These are phyloP conservation scores for Hapalemur alaotrensis DNA, from an alignment of 2,797 vertebrate genomes.

Conservation along the genomic window DNA sequence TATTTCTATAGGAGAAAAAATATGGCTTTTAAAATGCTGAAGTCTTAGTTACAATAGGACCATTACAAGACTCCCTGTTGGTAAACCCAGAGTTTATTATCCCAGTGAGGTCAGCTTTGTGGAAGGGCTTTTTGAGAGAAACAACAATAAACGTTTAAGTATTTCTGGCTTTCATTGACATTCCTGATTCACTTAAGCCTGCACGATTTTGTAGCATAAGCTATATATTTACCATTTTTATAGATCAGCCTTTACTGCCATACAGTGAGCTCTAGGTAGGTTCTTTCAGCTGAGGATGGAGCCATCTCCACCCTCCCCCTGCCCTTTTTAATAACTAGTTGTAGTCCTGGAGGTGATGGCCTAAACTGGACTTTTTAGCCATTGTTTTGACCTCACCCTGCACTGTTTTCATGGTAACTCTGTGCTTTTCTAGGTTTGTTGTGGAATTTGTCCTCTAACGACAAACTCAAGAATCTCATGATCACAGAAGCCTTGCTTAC, in stretches of 20 bases:
- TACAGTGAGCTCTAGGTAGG: not conserved
- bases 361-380: not conserved
- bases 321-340: not conserved
- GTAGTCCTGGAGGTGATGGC: not conserved
- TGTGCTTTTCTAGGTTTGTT: slow-evolving; percentile 88
- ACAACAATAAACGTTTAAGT: not conserved
- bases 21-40: not conserved
- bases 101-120: not conserved
- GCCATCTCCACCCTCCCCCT: accelerated
- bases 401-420: slow-evolving; percentile 17
- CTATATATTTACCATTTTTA: not conserved
- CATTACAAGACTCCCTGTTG: not conserved
- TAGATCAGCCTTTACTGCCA: not conserved
- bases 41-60: not conserved
- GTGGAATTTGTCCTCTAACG: slow-evolving; percentile 98
- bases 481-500: slow-evolving; percentile 83
- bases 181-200: not conserved
- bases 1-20: not conserved
- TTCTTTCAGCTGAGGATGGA: not conserved
- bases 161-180: not conserved
- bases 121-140: not conserved
- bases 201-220: not conserved
- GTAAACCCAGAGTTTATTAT: not conserved
- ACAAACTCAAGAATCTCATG: slow-evolving; percentile 91
- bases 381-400: not conserved